Conservation (phyloP, 1,140 invertebrate species). For the Kradibia gibbosae region DNA sequence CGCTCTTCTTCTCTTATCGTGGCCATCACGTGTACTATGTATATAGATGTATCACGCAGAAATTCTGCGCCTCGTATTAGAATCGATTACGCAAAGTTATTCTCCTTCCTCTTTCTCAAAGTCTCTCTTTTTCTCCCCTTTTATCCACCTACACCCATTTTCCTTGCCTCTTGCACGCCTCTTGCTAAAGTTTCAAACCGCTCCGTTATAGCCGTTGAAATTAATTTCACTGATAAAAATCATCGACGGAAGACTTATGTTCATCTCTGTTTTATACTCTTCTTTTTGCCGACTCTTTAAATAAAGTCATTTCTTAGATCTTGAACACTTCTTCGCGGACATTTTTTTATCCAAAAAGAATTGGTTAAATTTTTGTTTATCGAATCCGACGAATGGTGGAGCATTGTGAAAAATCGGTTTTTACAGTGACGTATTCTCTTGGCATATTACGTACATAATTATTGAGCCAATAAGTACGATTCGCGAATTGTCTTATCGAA, state of each 20-base stretch:
- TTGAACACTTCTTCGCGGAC: no score
- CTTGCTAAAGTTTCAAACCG: no score
- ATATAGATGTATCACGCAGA: constrained; percentile 22
- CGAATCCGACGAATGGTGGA: not conserved
- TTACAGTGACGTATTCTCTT: not conserved
- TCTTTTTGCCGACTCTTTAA: no score
- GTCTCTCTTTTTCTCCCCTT: not conserved
- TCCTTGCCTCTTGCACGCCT: no score
- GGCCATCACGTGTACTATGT: constrained; percentile 42
- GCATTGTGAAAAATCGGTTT: not conserved
- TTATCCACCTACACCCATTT: not conserved
- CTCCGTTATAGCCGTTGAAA: no score
- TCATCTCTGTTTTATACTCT: not conserved
- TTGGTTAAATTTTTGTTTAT: no score
- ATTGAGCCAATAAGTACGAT: not conserved
- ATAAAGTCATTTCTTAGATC: no score
- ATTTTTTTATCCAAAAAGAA: no score
- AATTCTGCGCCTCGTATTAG: constrained; percentile 33
- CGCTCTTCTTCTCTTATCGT: constrained; percentile 15
- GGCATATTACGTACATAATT: not conserved
- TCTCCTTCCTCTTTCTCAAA: not conserved
- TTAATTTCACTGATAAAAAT: not conserved
- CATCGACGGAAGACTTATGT: not conserved
- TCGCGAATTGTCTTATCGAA: no score
- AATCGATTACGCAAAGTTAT: constrained; percentile 38